Conservation (phyloP, 2,888 invertebrate genomes). For the Cybosia mesomella region DNA sequence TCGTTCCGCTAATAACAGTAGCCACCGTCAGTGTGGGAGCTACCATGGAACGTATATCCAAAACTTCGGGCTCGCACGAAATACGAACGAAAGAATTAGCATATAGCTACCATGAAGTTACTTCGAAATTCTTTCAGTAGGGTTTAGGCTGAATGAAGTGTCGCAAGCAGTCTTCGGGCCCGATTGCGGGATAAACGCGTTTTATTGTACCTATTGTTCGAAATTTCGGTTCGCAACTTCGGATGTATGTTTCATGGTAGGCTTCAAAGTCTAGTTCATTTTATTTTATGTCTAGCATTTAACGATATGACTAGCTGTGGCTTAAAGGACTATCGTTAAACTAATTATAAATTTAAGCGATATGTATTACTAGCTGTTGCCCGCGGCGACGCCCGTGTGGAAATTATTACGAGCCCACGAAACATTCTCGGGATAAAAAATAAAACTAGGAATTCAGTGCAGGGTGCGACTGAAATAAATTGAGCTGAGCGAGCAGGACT, state of each 20-base stretch:
- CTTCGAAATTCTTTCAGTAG: no score
- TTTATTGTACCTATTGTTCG: neutral
- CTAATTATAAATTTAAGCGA: constrained; percentile 1
- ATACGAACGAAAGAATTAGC: no score
- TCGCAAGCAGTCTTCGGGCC: no score
- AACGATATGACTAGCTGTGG: constrained; percentile 6
- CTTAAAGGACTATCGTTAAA: constrained; percentile 11
- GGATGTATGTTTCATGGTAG: neutral
- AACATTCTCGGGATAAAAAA: no score
- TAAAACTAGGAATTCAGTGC: no score
- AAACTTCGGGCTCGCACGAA: no score
- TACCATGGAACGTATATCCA: neutral
- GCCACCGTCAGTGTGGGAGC: constrained; percentile 18
- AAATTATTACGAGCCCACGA: neutral
- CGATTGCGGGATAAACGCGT: no score
- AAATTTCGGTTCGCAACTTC: neutral
- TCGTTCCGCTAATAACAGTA: constrained; percentile 44
- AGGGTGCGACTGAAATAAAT: no score
- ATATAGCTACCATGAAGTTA: no score
- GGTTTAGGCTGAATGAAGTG: no score
- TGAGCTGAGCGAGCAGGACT: no score
- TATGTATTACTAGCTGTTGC: neutral
- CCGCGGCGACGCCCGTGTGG: neutral
- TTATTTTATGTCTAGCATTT: constrained; percentile 26
- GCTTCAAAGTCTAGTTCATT: constrained; percentile 15